Percentiles rank a stretch among this genome's conserved stretches.
Conservation (phyloP, 2,797 vertebrate species). For the Smutsia gigantea region DNA sequence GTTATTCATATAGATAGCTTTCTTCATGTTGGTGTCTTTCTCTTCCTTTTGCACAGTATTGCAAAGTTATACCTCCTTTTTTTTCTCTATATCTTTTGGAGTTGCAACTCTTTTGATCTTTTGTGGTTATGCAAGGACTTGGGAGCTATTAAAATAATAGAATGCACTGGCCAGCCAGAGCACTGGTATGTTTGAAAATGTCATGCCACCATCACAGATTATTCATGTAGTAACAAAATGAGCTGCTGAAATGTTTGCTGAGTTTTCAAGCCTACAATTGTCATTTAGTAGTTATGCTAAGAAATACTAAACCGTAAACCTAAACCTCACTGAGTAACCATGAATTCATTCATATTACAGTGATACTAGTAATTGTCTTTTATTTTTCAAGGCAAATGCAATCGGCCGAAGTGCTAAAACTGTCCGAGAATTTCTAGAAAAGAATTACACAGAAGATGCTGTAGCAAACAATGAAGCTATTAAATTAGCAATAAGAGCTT, state of each 20-base stretch:
- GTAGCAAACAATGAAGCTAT: slow-evolving; percentile 89
- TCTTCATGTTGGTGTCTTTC: neutral
- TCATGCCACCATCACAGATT: neutral
- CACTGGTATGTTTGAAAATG: slow-evolving; percentile 6
- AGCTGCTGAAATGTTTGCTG: slow-evolving; percentile 39
- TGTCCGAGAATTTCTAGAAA: slow-evolving; percentile 91
- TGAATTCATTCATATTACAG: neutral
- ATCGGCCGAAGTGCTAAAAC: slow-evolving; percentile 92
- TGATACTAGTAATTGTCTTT: slow-evolving; percentile 37
- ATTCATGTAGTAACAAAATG: slow-evolving; percentile 11
- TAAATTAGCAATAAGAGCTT: slow-evolving; percentile 91
- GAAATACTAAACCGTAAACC: slow-evolving; percentile 8
- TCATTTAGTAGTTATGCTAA: neutral
- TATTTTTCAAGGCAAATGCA: slow-evolving; percentile 88
- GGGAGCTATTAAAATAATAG: neutral
- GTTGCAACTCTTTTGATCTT: neutral
- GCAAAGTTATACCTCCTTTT: neutral
- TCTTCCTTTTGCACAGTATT: neutral
- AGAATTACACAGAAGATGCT: slow-evolving; percentile 91
- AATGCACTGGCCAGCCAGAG: neutral
- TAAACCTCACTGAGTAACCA: neutral
- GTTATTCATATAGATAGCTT: neutral
- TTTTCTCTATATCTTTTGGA: neutral
- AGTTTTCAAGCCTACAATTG: slow-evolving; percentile 2
- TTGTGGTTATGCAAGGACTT: neutral